Percentiles rank a stretch among this genome's conserved stretches.
phyloP scores from a whole-genome alignment of 1,140 invertebrate species.

The Anastatus disparis region DNA sequence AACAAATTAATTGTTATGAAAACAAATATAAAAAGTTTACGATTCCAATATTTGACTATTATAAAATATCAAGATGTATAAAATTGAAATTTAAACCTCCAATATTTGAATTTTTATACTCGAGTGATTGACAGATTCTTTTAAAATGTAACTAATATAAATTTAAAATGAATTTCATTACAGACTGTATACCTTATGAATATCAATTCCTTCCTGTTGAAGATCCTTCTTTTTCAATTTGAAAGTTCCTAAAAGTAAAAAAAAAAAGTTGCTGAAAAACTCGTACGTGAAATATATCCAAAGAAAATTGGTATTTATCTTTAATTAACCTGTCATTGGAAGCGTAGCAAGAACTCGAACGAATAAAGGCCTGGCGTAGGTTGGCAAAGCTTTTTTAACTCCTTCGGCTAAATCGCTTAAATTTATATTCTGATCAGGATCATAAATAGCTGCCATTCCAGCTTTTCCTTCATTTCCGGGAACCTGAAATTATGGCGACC shows the following conservation, averaged over 20 bases:
- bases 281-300: constrained; percentile 37
- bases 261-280: neutral
- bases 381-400: constrained; percentile 77
- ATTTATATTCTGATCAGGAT: constrained; percentile 76
- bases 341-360: constrained; percentile 82
- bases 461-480: constrained; percentile 89
- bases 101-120: constrained; percentile 16
- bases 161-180: neutral
- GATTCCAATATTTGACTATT: neutral
- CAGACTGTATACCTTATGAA: constrained; percentile 61
- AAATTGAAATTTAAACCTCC: neutral
- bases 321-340: constrained; percentile 81
- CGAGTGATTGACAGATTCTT: neutral
- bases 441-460: constrained; percentile 94
- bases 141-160: neutral
- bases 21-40: no score
- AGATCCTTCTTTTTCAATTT: constrained; percentile 90
- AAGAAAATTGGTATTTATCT: constrained; percentile 48
- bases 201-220: constrained; percentile 81
- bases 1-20: no score
- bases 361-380: constrained; percentile 90
- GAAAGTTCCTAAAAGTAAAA: constrained; percentile 77
- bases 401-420: constrained; percentile 72
- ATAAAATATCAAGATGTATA: neutral
- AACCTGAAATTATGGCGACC: constrained; percentile 71